Conservation (phyloP, 2,888 invertebrate species). For the Pycnomerus fuliginosus region DNA sequence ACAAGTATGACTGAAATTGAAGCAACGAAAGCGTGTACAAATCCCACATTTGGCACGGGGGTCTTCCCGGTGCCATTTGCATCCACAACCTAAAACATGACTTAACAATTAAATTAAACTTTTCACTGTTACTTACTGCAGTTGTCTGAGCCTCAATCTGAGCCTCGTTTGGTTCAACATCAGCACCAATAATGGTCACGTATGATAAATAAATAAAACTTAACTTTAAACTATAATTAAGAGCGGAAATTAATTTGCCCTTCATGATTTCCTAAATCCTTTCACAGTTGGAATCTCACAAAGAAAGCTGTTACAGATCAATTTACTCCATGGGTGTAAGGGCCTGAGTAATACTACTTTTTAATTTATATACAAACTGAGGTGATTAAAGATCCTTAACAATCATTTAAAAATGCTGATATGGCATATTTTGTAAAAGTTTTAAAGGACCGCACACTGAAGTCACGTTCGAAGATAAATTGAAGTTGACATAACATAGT, state of each 20-base stretch:
- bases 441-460: no score
- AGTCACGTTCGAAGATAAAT: no score
- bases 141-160: conserved; percentile 30
- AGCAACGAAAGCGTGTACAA: conserved; percentile 92
- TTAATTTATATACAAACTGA: no score
- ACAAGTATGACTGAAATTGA: conserved; percentile 95
- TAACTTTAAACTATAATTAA: conserved; percentile 7
- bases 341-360: no score
- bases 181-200: conserved; percentile 26
- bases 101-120: conserved; percentile 6
- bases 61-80: conserved; percentile 17
- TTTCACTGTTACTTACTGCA: conserved; percentile 25
- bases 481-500: no score
- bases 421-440: no score
- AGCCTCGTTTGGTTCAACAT: conserved; percentile 37
- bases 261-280: conserved; percentile 5
- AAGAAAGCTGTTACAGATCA: no score
- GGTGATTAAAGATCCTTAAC: no score
- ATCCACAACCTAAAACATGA: conserved; percentile 23
- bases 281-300: no score
- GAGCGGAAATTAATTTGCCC: conserved; percentile 16
- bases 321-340: no score
- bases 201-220: conserved; percentile 13
- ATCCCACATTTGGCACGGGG: conserved; percentile 62
- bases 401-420: no score